Conservation (phyloP, 2,797 vertebrate species). For the Acanthopagrus latus region DNA sequence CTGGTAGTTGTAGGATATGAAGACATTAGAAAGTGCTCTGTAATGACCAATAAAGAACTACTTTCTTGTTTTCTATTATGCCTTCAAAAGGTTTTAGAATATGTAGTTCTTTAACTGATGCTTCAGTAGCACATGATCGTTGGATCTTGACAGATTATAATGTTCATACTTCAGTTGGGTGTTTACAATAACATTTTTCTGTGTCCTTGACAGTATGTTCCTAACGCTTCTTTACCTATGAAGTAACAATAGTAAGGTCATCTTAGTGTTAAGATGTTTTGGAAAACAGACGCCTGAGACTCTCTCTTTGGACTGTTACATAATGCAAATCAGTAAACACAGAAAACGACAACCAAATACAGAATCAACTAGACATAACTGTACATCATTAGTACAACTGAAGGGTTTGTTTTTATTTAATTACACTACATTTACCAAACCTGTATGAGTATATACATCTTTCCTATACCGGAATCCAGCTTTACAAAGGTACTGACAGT, state of each 20-base stretch:
- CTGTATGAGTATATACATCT: background rate
- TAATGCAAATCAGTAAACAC: background rate
- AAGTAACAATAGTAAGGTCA: background rate
- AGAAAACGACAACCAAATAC: background rate
- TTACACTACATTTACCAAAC: constrained; percentile 4
- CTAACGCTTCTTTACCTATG: background rate
- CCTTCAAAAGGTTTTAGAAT: too few species aligned
- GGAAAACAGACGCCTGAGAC: too few species aligned
- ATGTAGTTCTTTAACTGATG: too few species aligned
- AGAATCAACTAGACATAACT: background rate
- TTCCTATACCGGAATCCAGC: background rate
- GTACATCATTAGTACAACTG: background rate
- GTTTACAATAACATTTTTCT: background rate
- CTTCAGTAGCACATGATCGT: background rate
- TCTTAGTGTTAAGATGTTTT: background rate
- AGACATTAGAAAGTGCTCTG: too few species aligned
- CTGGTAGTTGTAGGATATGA: too few species aligned
- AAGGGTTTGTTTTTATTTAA: too few species aligned
- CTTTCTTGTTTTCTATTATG: too few species aligned
- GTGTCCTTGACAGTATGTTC: background rate
- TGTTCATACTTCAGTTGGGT: background rate
- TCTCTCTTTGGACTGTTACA: background rate
- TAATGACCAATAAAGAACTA: too few species aligned
- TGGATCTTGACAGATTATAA: background rate
- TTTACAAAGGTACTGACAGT: too few species aligned